A percentile compares a stretch with the other conserved stretches of the same genome.
phyloP scores from a whole-genome alignment of 1,140 invertebrate species.

The Formica selysi region DNA sequence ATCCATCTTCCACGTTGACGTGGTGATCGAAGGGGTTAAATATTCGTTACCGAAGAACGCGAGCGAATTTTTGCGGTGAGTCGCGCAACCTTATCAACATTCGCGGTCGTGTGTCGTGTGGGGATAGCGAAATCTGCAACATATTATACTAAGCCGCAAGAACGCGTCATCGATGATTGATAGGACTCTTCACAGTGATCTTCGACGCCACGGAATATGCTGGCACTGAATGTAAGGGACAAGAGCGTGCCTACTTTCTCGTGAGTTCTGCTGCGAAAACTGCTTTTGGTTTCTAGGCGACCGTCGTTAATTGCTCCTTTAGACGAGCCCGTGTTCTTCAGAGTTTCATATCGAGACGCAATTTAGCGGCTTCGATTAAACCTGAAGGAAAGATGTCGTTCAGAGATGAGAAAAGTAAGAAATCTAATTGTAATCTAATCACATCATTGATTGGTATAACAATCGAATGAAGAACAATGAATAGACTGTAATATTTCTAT shows the following conservation, averaged over 20 bases:
- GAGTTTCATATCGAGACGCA: conserved; percentile 53
- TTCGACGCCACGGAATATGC: conserved; percentile 48
- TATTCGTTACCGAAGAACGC: not conserved
- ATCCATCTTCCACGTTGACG: not conserved
- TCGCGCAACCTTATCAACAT: not conserved
- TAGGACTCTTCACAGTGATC: conserved; percentile 22
- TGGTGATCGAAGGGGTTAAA: not conserved
- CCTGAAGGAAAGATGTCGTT: conserved; percentile 61
- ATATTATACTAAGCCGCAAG: not conserved
- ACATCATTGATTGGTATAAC: not conserved
- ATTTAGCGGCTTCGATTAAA: conserved; percentile 7
- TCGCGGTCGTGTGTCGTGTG: too few relatives aligned
- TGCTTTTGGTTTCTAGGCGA: conserved; percentile 71
- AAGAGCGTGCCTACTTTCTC: conserved; percentile 14
- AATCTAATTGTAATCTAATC: not conserved
- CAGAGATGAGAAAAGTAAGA: conserved; percentile 74
- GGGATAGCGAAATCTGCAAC: not conserved
- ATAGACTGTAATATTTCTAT: not conserved
- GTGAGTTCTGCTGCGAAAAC: conserved; percentile 52
- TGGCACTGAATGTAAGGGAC: conserved; percentile 65
- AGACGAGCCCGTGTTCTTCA: not conserved
- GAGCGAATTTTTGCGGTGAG: not conserved
- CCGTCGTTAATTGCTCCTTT: conserved; percentile 41
- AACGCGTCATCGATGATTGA: conserved; percentile 12
- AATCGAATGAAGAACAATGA: not conserved